phyloP scores from a whole-genome alignment of 2,888 invertebrate species.

The Caenorhabditis japonica region DNA sequence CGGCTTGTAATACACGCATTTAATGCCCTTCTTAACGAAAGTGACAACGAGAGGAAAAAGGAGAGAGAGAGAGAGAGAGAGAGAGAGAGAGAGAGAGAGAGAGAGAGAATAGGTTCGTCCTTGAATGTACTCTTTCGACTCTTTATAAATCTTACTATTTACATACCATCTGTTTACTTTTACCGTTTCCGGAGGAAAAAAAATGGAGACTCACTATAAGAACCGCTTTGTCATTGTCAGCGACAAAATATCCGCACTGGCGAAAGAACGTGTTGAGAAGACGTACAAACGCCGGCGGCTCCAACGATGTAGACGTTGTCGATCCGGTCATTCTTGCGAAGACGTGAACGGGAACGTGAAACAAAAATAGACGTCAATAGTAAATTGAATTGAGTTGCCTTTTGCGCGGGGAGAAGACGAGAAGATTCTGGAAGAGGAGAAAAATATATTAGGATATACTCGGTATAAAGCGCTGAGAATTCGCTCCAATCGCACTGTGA shows the following conservation, averaged over 20 bases:
- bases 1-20: conserved; percentile 12
- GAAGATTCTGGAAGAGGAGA: conserved; percentile 29
- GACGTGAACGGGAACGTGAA: conserved; percentile 3
- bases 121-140: conserved; percentile 12
- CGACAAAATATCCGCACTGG: conserved; percentile 63
- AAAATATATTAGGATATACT: too few relatives aligned
- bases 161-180: too few relatives aligned
- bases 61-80: neutral
- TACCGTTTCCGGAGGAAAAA: conserved; percentile 3
- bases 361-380: neutral
- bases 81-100: conserved; percentile 5
- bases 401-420: conserved; percentile 19
- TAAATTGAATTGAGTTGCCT: neutral
- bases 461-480: too few relatives aligned
- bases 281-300: conserved; percentile 63
- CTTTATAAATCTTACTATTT: conserved; percentile 14
- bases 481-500: too few relatives aligned
- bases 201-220: conserved; percentile 60
- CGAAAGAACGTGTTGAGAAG: conserved; percentile 59
- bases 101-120: conserved; percentile 10
- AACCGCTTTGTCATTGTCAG: conserved; percentile 64
- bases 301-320: conserved; percentile 29
- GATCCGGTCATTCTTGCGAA: conserved; percentile 26
- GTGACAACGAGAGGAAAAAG: conserved; percentile 11
- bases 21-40: conserved; percentile 40